Percentiles rank a stretch among this genome's conserved stretches.
These are phyloP conservation scores for Nibea albiflora DNA, from an alignment of 2,113 vertebrate genomes.

Conservation along the genomic window DNA sequence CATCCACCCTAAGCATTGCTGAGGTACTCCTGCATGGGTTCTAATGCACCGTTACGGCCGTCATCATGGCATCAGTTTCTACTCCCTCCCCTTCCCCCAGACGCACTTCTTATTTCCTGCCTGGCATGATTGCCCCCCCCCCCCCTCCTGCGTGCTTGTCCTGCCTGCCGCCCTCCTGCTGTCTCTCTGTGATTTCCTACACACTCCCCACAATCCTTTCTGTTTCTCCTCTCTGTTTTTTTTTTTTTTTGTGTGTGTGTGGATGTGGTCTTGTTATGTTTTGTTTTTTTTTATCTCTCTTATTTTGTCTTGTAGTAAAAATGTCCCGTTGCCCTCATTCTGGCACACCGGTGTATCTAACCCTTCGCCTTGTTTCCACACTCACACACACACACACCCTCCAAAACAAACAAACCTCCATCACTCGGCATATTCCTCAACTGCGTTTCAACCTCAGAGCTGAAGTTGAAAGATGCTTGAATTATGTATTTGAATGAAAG, in stretches of 20 bases:
- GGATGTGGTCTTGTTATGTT: conserved; percentile 31
- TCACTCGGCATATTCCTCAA: conserved; percentile 61
- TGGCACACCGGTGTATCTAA: conserved; percentile 51
- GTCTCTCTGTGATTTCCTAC: conserved; percentile 34
- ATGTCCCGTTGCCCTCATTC: conserved; percentile 32
- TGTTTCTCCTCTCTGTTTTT: conserved; percentile 42
- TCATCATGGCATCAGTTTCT: conserved; percentile 46
- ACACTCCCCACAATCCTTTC: conserved; percentile 40
- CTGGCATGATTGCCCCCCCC: conserved; percentile 84
- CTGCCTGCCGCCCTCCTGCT: conserved; percentile 83
- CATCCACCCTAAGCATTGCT: conserved; percentile 99
- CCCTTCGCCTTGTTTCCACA: conserved; percentile 52
- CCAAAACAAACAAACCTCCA: conserved; percentile 53
- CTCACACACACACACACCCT: conserved; percentile 40
- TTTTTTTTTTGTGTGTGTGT: conserved; percentile 16
- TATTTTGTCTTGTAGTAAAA: conserved; percentile 42
- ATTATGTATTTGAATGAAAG: conserved; percentile 69
- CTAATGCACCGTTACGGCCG: conserved; percentile 75
- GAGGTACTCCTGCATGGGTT: conserved; percentile 99
- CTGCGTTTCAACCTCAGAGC: conserved; percentile 70
- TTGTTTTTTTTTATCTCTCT: conserved; percentile 36
- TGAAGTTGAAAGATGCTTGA: conserved; percentile 76
- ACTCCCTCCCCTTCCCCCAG: conserved; percentile 75
- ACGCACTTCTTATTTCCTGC: conserved; percentile 79
- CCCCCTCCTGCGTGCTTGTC: conserved; percentile 36